phyloP scores from a whole-genome alignment of 2,113 vertebrate genomes.

The Casuarius casuarius region DNA sequence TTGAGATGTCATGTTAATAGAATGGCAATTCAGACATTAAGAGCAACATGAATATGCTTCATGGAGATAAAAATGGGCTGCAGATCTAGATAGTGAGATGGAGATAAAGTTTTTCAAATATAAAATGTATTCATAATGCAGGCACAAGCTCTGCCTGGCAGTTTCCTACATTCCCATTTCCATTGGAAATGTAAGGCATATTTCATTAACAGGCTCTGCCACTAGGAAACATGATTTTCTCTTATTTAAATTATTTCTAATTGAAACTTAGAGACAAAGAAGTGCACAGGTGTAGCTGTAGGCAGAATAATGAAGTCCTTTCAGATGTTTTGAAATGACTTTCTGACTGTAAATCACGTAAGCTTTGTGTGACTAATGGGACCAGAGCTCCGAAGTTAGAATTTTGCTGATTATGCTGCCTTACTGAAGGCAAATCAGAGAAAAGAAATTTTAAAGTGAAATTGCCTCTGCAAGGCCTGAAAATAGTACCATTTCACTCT shows the following conservation, averaged over 20 bases:
- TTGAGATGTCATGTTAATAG: not conserved
- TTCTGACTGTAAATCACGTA: conserved; percentile 51
- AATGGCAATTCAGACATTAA: not conserved
- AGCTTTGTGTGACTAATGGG: conserved; percentile 50
- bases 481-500: conserved; percentile 7
- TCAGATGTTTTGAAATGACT: conserved; percentile 48
- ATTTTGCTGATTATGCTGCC: conserved; percentile 52
- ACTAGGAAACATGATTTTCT: conserved; percentile 52
- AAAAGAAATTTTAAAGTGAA: conserved; percentile 28
- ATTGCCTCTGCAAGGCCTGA: conserved; percentile 30
- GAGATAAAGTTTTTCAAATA: conserved; percentile 27
- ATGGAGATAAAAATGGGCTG: not conserved
- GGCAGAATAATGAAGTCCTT: conserved; percentile 38
- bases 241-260: conserved; percentile 61
- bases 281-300: conserved; percentile 59
- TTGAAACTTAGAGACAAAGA: conserved; percentile 57
- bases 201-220: conserved; percentile 49
- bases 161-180: conserved; percentile 52
- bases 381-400: conserved; percentile 1
- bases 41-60: not conserved
- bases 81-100: not conserved
- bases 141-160: conserved; percentile 30
- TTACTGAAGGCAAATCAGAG: not conserved
- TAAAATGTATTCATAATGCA: conserved; percentile 26
- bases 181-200: conserved; percentile 51